Evolutionary conservation across 2,113 vertebrate genomes (phyloP), one percentile per base, ranked within the genome.

Genomic region (Corapipo altera): DNA sequence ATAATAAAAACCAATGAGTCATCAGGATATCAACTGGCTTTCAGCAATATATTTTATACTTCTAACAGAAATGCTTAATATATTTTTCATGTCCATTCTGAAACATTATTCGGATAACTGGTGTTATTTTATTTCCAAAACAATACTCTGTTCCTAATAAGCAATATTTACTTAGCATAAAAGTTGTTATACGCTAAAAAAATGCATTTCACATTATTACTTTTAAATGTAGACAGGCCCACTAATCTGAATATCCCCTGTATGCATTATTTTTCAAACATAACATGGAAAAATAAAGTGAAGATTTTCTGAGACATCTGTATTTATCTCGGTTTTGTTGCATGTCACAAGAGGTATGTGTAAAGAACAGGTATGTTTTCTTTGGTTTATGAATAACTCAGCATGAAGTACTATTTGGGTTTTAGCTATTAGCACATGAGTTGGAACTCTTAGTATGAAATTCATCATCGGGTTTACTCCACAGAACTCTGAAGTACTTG

Each of bases 271-370:
- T 96, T 95, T 96, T 93, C 78, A 80, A 91, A 85, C 37, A 32
- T 19, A 76, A 88, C 30, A 24, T 64, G 64, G 59, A 80, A 90
- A 62, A 97, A 96, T 96, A 97, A 96, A 97, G 46, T 70, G 72
- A 91, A 95, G 76, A 92, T 90, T 96, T 96, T 96, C 74, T 72
- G 88, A 94, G 46, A 90, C 64, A 80, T 30, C 64, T 41, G 59
- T 55, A 80, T 89, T 80, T 54, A 82, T 70, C 88, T 83, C 5
- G 3, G 55, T 91, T 93, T 89, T 94, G 54, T 94, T 88, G 78
- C 9, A 0, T 66, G 71, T 85, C 72, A 62, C 26, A 65, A 57
- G 43, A 90, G 4, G 5, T 65, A 44, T 1, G 3, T 5, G 2
- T 62, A 54, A 95, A 76, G 62, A 65, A 61, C 19, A 11, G 41